These are phyloP conservation scores for Drosophila maculinotata DNA, from an alignment of 2,888 invertebrate genomes.

Conservation along the genomic window DNA sequence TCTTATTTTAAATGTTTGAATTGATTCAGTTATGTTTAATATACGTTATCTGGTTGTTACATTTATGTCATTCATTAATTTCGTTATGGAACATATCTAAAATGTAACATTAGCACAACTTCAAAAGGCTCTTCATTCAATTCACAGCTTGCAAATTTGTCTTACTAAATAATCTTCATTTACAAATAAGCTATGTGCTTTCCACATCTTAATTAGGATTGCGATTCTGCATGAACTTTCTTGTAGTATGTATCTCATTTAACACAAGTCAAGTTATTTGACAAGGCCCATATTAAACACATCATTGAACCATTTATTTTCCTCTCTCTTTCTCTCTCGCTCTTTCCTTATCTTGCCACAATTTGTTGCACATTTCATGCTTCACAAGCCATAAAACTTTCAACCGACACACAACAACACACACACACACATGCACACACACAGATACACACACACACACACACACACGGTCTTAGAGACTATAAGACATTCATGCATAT, in stretches of 20 bases:
- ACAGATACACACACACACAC: not conserved
- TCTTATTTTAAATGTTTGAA: too few relatives aligned
- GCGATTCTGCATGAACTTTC: constrained; percentile 2
- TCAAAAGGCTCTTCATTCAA: not conserved
- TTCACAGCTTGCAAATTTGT: not conserved
- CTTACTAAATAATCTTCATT: not conserved
- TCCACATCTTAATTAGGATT: not conserved
- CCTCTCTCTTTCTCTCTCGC: too few relatives aligned
- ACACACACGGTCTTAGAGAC: not conserved
- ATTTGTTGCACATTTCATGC: constrained; percentile 78
- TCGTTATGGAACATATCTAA: too few relatives aligned
- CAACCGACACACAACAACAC: constrained; percentile 20
- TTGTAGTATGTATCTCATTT: constrained; percentile 10
- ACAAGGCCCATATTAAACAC: constrained; percentile 36
- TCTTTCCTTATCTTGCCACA: constrained; percentile 32
- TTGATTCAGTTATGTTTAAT: too few relatives aligned
- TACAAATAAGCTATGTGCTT: not conserved
- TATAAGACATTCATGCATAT: constrained; percentile 51
- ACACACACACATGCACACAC: constrained; percentile 3
- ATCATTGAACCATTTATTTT: constrained; percentile 23
- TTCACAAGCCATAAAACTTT: constrained; percentile 74
- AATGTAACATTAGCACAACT: too few relatives aligned
- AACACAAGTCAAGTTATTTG: constrained; percentile 28
- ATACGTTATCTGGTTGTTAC: too few relatives aligned
- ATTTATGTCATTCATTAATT: too few relatives aligned